These are phyloP conservation scores for Cichlasoma orientale DNA, from an alignment of 2,797 vertebrate genomes.

Conservation along the genomic window DNA sequence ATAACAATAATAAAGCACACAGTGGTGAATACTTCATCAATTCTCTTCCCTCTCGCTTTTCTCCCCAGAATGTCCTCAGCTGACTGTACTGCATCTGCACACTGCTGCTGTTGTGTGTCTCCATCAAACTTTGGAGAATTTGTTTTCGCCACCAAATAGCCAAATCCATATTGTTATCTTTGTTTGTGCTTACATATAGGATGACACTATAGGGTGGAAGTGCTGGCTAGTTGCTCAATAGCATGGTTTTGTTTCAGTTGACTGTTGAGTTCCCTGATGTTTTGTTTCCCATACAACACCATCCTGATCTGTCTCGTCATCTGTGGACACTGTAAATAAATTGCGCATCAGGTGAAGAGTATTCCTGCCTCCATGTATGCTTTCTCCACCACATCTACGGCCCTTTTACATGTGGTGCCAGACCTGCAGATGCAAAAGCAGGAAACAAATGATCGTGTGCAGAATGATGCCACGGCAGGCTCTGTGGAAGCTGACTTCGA, in stretches of 20 bases:
- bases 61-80: constrained; percentile 61
- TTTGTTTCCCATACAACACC: neutral
- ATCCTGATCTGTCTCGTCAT: neutral
- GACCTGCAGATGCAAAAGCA: too few relatives aligned
- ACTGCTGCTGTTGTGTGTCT: constrained; percentile 1
- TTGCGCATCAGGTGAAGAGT: too few relatives aligned
- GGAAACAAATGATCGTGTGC: too few relatives aligned
- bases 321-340: neutral
- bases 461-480: too few relatives aligned
- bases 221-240: neutral
- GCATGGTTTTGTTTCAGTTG: neutral
- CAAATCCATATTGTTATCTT: constrained; percentile 19
- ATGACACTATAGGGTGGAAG: neutral
- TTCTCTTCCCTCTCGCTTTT: constrained; percentile 48
- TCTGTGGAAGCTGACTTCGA: too few relatives aligned
- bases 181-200: neutral
- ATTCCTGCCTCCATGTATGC: too few relatives aligned
- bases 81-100: constrained; percentile 35
- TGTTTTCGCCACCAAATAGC: constrained; percentile 30
- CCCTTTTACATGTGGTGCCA: too few relatives aligned
- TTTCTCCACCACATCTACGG: too few relatives aligned
- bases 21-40: constrained; percentile 79
- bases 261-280: too few relatives aligned
- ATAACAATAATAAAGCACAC: constrained; percentile 75
- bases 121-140: constrained; percentile 9